Conservation (phyloP, 2,113 vertebrate species). For the Dromas ardeola region DNA sequence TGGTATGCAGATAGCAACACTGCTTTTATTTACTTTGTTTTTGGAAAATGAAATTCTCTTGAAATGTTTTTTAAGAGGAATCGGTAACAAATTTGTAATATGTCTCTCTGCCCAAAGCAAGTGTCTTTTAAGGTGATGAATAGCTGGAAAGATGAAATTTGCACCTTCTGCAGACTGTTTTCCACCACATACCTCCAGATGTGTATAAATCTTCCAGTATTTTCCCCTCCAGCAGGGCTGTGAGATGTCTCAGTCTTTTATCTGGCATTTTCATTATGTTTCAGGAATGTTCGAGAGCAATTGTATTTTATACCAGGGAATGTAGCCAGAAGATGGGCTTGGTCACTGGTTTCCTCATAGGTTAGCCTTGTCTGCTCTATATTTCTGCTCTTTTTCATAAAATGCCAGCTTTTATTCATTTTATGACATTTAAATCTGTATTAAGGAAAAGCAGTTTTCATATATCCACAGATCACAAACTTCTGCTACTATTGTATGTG, state of each 20-base stretch:
- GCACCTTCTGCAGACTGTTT: slow-evolving; percentile 35
- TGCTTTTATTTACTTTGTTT: slow-evolving; percentile 9
- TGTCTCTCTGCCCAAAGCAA: slow-evolving; percentile 47
- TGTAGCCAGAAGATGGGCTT: neutral
- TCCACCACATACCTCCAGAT: neutral
- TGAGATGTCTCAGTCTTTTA: slow-evolving; percentile 1
- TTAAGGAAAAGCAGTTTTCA: neutral
- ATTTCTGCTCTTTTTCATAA: neutral
- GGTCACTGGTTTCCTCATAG: neutral
- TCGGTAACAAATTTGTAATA: slow-evolving; percentile 25
- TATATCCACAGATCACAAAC: neutral
- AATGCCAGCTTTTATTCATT: neutral
- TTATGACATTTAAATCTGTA: neutral
- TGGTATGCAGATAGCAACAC: neutral
- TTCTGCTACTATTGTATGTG: rapidly evolving
- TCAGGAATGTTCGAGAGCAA: neutral
- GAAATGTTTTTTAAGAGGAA: neutral
- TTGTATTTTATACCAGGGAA: neutral
- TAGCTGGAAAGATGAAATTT: slow-evolving; percentile 46
- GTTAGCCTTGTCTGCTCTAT: neutral
- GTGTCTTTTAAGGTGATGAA: slow-evolving; percentile 64
- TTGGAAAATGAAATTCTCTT: neutral
- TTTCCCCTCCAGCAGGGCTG: neutral
- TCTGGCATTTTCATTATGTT: neutral
- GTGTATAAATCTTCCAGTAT: slow-evolving; percentile 17